A percentile compares a stretch with the other conserved stretches of the same genome.
Evolutionary conservation across 2,797 vertebrate genomes (phyloP).

Genomic region (Glyptemys insculpta): DNA sequence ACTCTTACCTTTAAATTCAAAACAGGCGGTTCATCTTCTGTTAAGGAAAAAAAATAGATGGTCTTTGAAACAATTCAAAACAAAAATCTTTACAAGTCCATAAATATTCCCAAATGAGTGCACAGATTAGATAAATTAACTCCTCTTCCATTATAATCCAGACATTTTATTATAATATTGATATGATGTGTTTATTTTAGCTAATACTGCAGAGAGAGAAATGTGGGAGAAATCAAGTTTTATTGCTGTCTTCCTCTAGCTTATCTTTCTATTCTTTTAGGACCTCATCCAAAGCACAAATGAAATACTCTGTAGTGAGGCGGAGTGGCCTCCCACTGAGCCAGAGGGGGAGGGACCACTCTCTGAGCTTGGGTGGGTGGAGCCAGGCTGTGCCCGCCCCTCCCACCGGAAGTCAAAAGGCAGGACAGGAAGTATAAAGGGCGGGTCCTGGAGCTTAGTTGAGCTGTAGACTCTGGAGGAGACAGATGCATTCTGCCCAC

Average conservation of each 20-base stretch:
- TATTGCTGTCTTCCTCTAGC: background rate
- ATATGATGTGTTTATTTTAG: background rate
- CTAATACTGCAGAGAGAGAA: background rate
- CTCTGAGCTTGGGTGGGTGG: too few relatives aligned
- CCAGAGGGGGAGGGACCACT: too few relatives aligned
- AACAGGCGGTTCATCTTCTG: constrained; percentile 58
- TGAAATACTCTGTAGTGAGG: background rate
- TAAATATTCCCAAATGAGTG: background rate
- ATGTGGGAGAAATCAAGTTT: background rate
- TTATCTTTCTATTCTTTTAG: background rate
- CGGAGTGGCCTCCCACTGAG: too few relatives aligned
- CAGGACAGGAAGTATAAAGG: too few relatives aligned
- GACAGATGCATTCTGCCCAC: too few relatives aligned
- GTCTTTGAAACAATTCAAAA: background rate
- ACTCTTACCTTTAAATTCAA: constrained; percentile 78
- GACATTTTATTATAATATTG: background rate
- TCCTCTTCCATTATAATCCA: background rate
- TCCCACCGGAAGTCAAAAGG: too few relatives aligned
- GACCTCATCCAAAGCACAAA: background rate
- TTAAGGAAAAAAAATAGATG: constrained; percentile 51
- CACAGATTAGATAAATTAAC: background rate
- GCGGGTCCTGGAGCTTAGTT: too few relatives aligned
- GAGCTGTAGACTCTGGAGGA: too few relatives aligned
- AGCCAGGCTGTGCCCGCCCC: too few relatives aligned
- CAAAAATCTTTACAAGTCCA: background rate